Conservation (phyloP, 1,140 invertebrate genomes). For the Homalodisca vitripennis region DNA sequence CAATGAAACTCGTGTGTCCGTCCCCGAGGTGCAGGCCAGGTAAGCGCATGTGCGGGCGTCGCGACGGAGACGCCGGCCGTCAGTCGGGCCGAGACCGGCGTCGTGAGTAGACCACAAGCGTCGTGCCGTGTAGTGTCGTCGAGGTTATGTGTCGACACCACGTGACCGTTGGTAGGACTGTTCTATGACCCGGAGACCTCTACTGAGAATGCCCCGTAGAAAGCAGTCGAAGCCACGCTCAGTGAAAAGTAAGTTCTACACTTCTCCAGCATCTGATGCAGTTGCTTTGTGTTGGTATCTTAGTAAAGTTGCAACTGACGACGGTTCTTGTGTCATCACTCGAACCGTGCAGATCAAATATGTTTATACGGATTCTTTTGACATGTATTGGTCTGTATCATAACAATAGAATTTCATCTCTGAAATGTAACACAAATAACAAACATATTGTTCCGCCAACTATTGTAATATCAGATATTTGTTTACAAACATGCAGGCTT, state of each 20-base stretch:
- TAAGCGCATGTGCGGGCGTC: background rate
- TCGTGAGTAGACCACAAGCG: background rate
- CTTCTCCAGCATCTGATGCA: background rate
- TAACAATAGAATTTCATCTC: too few species aligned
- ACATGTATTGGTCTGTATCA: too few species aligned
- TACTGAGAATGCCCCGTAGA: constrained; percentile 1
- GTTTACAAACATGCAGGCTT: too few species aligned
- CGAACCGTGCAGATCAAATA: too few species aligned
- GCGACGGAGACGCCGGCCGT: background rate
- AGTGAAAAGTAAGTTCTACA: constrained; percentile 12
- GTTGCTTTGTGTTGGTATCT: too few species aligned
- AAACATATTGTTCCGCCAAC: too few species aligned
- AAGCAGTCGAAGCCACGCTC: constrained; percentile 19
- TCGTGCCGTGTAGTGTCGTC: background rate
- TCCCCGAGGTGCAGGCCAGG: background rate
- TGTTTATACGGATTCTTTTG: too few species aligned
- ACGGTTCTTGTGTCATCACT: too few species aligned
- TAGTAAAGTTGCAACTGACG: too few species aligned
- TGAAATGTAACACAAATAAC: too few species aligned
- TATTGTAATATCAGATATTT: too few species aligned
- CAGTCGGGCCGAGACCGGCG: constrained; percentile 6
- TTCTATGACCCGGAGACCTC: too few species aligned
- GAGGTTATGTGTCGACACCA: background rate
- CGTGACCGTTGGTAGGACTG: background rate
- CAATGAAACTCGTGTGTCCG: background rate